Evolutionary conservation across 2,113 vertebrate genomes (phyloP), one percentile per base, ranked within the genome.

Genomic region (Patagioenas fasciata): DNA sequence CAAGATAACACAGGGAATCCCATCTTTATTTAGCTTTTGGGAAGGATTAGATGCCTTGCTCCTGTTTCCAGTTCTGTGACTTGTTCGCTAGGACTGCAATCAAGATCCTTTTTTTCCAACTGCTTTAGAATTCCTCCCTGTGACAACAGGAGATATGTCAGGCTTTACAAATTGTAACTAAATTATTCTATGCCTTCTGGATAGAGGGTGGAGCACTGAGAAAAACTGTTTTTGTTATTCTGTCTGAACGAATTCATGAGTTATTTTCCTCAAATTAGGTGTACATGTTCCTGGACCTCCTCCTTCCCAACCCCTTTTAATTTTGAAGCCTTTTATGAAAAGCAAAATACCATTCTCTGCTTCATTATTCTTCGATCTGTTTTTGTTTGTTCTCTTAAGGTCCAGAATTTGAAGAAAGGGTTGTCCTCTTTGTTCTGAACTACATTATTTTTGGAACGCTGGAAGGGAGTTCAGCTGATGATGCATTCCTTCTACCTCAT

Each of bases 371-470:
- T 86, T 93, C 78, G 66, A 51, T 85, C 85, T 75, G 79, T 88
- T 95, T 95, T 94, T 93, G 78, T 95, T 88, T 94, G 75, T 85
- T 73, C 88, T 88, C 85, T 64, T 64, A 97, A 99, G 99, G 99
- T 99, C 89, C 98, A 97, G 96, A 98, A 10, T 96, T 98, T n/a
- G 96, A 95, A 91, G 99, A 99, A 97, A 98, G 98, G 95, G 97
- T 99, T 88, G 97, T 99, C 29, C 98, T 99, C 73, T 99, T 99
- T 97, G 95, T 99, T 95, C 98, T 99, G 51, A 99, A 98, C 86
- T 98, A 95, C 97, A 79, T 99, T 89, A 96, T 99, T 96, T 99
- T 98, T 96, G 98, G 98, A 89, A 96, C 96, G 36, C 70, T 98
- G 92, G 99, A 99, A 95, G 96, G 96, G 81, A 93, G 89, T 34